Evolutionary conservation across 64 coral and sea anemone species (phyloP).

Genomic region (Acropora tenuis): DNA sequence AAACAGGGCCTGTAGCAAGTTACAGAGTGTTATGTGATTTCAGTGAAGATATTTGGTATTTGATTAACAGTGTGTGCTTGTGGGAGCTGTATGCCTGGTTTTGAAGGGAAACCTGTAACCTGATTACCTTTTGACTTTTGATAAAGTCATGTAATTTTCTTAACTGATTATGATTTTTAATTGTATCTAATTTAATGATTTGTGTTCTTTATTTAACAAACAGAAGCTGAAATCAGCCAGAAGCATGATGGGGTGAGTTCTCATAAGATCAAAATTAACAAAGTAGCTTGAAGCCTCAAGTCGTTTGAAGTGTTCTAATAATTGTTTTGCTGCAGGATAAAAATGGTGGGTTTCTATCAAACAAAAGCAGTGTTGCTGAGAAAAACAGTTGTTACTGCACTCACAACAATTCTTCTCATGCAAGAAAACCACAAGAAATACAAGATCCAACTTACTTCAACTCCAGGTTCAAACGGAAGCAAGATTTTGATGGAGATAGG

Average conservation of each 20-base stretch:
- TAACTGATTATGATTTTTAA: too few species aligned
- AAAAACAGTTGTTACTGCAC: conserved; percentile 38
- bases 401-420: conserved; percentile 12
- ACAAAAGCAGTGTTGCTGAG: not conserved
- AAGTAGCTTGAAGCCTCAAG: too few species aligned
- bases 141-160: too few species aligned
- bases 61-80: not conserved
- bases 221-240: conserved; percentile 15
- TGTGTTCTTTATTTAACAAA: not conserved
- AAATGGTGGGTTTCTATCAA: conserved; percentile 16
- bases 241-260: conserved; percentile 20
- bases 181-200: too few species aligned
- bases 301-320: not conserved
- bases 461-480: conserved; percentile 24
- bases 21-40: too few species aligned
- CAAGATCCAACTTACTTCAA: conserved; percentile 27
- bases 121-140: too few species aligned
- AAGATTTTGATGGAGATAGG: conserved; percentile 36
- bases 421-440: not conserved
- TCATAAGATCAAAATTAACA: too few species aligned
- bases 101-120: too few species aligned
- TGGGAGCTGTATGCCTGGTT: too few species aligned
- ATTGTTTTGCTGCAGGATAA: not conserved
- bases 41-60: not conserved
- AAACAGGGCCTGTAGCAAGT: too few species aligned